A percentile compares a stretch with the other conserved stretches of the same genome.
Evolutionary conservation across 2,888 invertebrate genomes (phyloP).

Genomic region (Drosophila meridionalis): DNA sequence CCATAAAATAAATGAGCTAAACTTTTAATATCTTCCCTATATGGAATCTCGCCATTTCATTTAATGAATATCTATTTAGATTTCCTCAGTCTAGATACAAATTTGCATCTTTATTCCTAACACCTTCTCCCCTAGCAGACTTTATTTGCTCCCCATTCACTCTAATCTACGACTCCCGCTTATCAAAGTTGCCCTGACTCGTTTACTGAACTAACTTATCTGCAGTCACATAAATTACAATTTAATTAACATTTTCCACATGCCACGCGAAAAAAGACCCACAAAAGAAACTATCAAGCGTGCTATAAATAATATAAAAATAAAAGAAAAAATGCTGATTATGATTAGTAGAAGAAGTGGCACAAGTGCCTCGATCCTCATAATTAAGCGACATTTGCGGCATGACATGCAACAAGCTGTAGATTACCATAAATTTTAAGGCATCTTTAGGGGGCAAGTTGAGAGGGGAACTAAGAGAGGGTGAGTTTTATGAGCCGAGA

Average conservation of each 20-base stretch:
- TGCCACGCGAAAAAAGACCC: slow-evolving; percentile 46
- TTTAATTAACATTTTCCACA: slow-evolving; percentile 74
- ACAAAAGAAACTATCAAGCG: slow-evolving; percentile 50
- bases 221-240: slow-evolving; percentile 67
- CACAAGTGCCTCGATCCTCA: slow-evolving; percentile 58
- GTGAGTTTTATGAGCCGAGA: slow-evolving; percentile 60
- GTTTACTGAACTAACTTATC: slow-evolving; percentile 45
- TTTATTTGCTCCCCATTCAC: background rate
- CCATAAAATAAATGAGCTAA: background rate
- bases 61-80: background rate
- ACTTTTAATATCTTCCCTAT: background rate
- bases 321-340: slow-evolving; percentile 34
- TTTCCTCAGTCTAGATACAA: background rate
- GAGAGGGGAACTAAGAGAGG: background rate
- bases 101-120: background rate
- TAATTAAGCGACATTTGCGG: slow-evolving; percentile 81
- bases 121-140: slow-evolving; percentile 9
- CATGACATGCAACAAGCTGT: slow-evolving; percentile 74
- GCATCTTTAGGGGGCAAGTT: slow-evolving; percentile 41
- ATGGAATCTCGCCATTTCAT: background rate
- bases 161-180: background rate
- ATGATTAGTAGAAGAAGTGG: slow-evolving; percentile 46
- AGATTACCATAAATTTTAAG: slow-evolving; percentile 78
- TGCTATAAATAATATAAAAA: slow-evolving; percentile 67
- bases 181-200: slow-evolving; percentile 24